Conservation (phyloP, 2,797 vertebrate genomes). For the Eulemur coronatus region DNA sequence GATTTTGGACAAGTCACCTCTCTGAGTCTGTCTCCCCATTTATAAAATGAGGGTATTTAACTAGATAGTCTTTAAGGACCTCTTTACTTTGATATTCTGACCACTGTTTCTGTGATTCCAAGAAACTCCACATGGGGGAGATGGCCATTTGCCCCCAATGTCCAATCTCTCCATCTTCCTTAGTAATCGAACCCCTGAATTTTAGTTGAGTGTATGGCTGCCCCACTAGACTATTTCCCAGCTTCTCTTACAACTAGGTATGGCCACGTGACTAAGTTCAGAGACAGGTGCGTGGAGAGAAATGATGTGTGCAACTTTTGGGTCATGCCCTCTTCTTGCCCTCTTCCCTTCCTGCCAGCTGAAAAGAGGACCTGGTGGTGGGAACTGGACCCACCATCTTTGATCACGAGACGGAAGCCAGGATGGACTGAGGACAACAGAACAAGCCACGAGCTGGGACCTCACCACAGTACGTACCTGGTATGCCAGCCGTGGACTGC, state of each 20-base stretch:
- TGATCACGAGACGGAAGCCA: not conserved
- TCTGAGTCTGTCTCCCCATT: not conserved
- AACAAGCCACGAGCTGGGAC: not conserved
- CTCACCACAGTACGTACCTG: not conserved
- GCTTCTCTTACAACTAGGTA: not conserved
- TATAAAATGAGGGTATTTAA: not conserved
- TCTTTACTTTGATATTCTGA: not conserved
- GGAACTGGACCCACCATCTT: not conserved
- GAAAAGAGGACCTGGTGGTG: not conserved
- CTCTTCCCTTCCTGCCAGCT: not conserved
- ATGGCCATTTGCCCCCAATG: not conserved
- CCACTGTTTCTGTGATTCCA: not conserved
- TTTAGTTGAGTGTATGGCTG: not conserved
- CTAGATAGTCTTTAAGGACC: not conserved
- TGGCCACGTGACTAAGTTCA: not conserved
- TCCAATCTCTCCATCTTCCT: not conserved
- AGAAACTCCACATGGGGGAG: not conserved
- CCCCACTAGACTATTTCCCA: not conserved
- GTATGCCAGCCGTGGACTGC: not conserved
- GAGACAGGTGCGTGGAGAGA: not conserved
- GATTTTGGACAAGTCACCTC: not conserved
- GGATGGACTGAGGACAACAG: not conserved
- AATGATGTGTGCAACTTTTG: not conserved
- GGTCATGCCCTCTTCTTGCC: not conserved
- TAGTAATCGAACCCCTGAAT: not conserved